Evolutionary conservation across 1,140 invertebrate genomes (phyloP), one percentile per base, ranked within the genome.

Genomic region (Drosophila biarmipes): DNA sequence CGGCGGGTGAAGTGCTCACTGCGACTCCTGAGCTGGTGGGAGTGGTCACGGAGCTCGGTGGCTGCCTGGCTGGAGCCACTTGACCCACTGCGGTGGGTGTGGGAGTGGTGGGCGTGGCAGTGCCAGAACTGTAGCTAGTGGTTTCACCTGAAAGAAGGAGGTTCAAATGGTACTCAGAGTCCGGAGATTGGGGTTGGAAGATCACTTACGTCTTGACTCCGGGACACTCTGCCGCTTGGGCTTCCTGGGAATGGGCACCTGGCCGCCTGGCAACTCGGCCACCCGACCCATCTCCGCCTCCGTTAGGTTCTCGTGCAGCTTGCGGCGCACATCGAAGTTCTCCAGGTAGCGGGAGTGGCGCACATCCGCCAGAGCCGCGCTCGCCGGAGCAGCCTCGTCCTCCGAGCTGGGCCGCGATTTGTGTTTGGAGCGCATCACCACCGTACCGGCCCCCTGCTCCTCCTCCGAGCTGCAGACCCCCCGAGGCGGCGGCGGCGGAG

Each of bases 331-430:
- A 78, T 92, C 90, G 54, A 92, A 91, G 40, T 77, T 91, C 72
- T 92, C 91, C 31, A 92, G 63, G 24, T 92, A 92, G 2, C 87
- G 76, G 0, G 91, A 92, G 24, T 92, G 91, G 0, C 91, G 81
- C 4, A 77, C 56, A 49, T 86, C 87, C 31, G 79, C 59, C 7
- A 74, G 45, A 0, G 84, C 63, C 4, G 67, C 62, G 0, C 66
- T 46, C n/a, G 78, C 49, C 11, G 80, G 45, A 21, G 59, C 54
- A 21, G 67, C 62, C 14, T 91, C 91, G 11, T 91, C 90, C 68
- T 91, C 90, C 8, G 91, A 90, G 8, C 84, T 91, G 34, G 89
- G 78, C 17, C 80, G 55, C 8, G 90, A 91, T 24, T 85, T 90
- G 52, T 89, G 86, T 63, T 91, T 91, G 52, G 62, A 10, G 12